These are phyloP conservation scores for Platorchestia sp. DNA, from an alignment of 1,140 invertebrate species.

Conservation along the genomic window DNA sequence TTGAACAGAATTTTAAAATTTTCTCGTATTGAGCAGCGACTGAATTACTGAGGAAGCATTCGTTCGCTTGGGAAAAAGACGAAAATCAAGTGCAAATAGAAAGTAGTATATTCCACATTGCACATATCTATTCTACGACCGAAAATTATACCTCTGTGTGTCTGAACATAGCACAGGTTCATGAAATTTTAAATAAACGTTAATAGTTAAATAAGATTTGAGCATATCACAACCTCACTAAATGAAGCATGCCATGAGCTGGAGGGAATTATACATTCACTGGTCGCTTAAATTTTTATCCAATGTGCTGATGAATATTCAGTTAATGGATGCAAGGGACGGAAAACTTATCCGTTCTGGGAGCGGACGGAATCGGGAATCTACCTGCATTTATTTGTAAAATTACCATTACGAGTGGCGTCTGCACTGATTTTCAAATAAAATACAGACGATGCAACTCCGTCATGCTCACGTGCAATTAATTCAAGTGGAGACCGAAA, in stretches of 20 bases:
- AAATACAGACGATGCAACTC: too few species aligned
- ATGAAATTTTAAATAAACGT: not conserved
- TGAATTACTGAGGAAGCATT: not conserved
- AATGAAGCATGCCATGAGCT: not conserved
- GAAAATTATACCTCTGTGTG: not conserved
- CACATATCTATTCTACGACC: not conserved
- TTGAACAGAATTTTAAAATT: not conserved
- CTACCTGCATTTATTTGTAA: not conserved
- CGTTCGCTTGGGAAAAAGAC: not conserved
- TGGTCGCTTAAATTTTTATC: not conserved
- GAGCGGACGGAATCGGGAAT: not conserved
- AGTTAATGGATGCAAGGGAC: not conserved
- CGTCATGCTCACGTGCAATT: too few species aligned
- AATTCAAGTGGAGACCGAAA: too few species aligned
- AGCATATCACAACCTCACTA: not conserved
- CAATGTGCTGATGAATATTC: not conserved
- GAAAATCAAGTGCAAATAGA: not conserved
- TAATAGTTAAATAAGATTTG: not conserved
- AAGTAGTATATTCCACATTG: not conserved
- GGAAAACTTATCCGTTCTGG: not conserved
- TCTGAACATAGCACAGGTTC: not conserved
- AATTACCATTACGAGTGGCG: too few species aligned
- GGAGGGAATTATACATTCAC: not conserved
- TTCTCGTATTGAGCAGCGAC: not conserved
- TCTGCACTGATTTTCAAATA: too few species aligned